Conservation (phyloP, 2,888 invertebrate genomes). For the Drosophila neoperkinsi region DNA sequence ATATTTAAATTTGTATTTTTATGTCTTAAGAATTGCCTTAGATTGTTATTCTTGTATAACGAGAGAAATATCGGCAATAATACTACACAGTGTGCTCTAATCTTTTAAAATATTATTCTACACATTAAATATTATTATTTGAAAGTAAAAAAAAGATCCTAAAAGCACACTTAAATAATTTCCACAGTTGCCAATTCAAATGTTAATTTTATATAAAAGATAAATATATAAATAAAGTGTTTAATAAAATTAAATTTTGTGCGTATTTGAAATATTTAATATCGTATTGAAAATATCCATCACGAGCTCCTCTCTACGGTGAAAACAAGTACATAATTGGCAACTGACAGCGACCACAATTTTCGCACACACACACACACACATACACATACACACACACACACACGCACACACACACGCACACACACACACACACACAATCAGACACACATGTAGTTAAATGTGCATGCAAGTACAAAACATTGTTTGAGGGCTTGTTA, state of each 20-base stretch:
- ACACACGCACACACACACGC: neutral
- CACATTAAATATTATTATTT: too few species aligned
- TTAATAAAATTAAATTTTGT: neutral
- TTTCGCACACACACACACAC: neutral
- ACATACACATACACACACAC: neutral
- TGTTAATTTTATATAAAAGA: neutral
- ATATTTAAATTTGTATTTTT: neutral
- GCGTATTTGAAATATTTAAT: neutral
- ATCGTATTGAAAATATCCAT: neutral
- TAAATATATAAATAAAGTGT: neutral
- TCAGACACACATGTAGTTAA: neutral
- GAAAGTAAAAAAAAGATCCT: neutral
- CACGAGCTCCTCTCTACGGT: neutral
- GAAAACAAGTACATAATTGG: constrained; percentile 16
- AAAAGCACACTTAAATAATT: neutral
- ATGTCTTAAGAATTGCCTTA: neutral
- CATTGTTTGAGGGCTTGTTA: constrained; percentile 10
- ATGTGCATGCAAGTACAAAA: neutral
- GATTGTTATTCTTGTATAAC: neutral
- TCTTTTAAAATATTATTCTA: too few species aligned
- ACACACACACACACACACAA: neutral
- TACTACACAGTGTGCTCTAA: too few species aligned
- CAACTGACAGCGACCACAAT: constrained; percentile 33
- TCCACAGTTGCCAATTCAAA: neutral
- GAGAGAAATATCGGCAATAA: neutral